Percentiles rank a stretch among this genome's conserved stretches.
Evolutionary conservation across 2,888 invertebrate genomes (phyloP).

Genomic region (Cylindroiulus punctatus): DNA sequence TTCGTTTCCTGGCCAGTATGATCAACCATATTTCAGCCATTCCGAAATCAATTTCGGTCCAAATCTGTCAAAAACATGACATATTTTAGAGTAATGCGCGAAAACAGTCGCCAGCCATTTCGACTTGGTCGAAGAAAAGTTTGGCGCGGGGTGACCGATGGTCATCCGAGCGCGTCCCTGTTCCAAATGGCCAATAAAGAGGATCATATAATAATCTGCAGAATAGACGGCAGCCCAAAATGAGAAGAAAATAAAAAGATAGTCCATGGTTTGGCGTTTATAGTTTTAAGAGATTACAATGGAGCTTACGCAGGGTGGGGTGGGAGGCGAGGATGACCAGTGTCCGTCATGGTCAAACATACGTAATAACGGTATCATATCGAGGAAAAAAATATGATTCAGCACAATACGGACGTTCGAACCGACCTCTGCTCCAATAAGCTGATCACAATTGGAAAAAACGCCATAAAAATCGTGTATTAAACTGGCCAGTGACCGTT

Average conservation of each 20-base stretch:
- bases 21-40: neutral
- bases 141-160: neutral
- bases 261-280: neutral
- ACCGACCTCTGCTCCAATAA: neutral
- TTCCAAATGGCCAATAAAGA: constrained; percentile 11
- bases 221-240: neutral
- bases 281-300: constrained; percentile 3
- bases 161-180: neutral
- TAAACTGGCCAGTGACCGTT: neutral
- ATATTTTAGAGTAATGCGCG: constrained; percentile 3
- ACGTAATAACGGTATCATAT: constrained; percentile 3
- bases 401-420: constrained; percentile 3
- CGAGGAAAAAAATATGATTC: neutral
- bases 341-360: constrained; percentile 11
- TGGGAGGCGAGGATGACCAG: neutral
- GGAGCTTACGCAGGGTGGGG: neutral
- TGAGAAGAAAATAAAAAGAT: constrained; percentile 11
- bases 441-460: constrained; percentile 10
- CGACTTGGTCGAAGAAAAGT: neutral
- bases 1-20: neutral
- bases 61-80: constrained; percentile 2
- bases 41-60: neutral
- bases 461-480: neutral
- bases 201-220: constrained; percentile 3
- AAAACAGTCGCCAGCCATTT: constrained; percentile 3